A percentile compares a stretch with the other conserved stretches of the same genome.
These are phyloP conservation scores for Chrysocyon brachyurus DNA, from an alignment of 2,797 vertebrate species.

Conservation along the genomic window DNA sequence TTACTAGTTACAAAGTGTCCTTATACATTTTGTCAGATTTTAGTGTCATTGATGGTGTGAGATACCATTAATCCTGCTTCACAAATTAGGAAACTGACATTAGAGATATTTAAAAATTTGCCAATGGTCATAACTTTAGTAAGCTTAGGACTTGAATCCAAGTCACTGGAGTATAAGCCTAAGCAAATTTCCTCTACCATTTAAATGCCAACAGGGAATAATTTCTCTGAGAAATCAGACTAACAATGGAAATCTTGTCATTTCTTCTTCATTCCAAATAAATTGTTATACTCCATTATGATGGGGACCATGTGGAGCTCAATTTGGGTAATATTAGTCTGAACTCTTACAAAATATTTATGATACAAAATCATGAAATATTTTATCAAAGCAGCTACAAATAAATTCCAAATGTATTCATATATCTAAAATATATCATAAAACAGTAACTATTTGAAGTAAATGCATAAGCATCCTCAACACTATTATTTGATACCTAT, in stretches of 20 bases:
- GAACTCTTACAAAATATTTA: not conserved
- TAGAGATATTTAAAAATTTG: conserved; percentile 38
- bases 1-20: not conserved
- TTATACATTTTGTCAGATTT: not conserved
- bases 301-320: not conserved
- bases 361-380: not conserved
- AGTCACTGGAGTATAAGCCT: not conserved
- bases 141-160: not conserved
- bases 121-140: not conserved
- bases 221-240: not conserved
- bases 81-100: not conserved
- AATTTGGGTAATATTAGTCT: not conserved
- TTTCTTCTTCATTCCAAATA: conserved; percentile 49
- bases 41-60: not conserved
- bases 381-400: not conserved
- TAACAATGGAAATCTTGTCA: not conserved
- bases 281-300: not conserved
- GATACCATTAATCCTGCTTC: not conserved
- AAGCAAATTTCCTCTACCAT: not conserved
- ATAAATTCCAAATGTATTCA: conserved; percentile 21
- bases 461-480: conserved; percentile 31
- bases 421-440: not conserved
- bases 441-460: conserved; percentile 46
- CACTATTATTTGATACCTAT: not conserved
- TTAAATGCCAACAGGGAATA: not conserved